Evolutionary conservation across 2,888 invertebrate genomes (phyloP), one percentile per base, ranked within the genome.

Genomic region (Rhagophthalmus giganteus): DNA sequence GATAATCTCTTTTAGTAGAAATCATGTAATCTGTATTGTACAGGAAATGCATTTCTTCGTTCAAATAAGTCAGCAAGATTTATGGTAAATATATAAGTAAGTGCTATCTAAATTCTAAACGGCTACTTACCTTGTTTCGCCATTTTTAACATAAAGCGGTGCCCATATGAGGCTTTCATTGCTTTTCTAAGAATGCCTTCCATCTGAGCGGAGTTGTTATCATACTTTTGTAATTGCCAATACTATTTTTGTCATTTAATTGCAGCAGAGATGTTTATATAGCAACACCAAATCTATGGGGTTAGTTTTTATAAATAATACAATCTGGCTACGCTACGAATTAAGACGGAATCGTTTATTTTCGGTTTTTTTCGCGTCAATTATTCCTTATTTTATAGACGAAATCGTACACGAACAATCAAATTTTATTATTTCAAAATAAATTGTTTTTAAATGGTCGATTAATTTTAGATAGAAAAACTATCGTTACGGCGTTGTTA

Each of bases 91-190:
- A 64, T 63, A 67, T 65, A 56, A 60, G 53, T 60, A 62, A 61
- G 60, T 61, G 66, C 64, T 64, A 66, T 68, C 68, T 69, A 66
- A 69, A 67, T 67, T 65, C 65, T 64, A 67, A 64, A 64, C 67
- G 55, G 59, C 62, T 46, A 53, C 54, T 58, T 58, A 64, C 63
- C 64, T 61, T 61, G 63, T 66, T 65, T 65, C 58, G 58, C 68
- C 66, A 65, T 66, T 65, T 63, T 56, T 54, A 64, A 62, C 48
- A 50, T 55, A 51, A 49, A 59, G 60, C 64, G 61, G 59, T 64
- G 59, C 57, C 67, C 68, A 68, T 69, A 68, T 69, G 63, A 52
- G 64, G 65, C 57, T 51, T 55, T 53, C 44, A 59, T 58, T 51
- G 62, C 62, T 58, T 59, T 70, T 69, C 70, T 61, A 41, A 63